Base-by-base conservation (phyloP, 2,797 vertebrate species). In the Capromys pilorides region DNA sequence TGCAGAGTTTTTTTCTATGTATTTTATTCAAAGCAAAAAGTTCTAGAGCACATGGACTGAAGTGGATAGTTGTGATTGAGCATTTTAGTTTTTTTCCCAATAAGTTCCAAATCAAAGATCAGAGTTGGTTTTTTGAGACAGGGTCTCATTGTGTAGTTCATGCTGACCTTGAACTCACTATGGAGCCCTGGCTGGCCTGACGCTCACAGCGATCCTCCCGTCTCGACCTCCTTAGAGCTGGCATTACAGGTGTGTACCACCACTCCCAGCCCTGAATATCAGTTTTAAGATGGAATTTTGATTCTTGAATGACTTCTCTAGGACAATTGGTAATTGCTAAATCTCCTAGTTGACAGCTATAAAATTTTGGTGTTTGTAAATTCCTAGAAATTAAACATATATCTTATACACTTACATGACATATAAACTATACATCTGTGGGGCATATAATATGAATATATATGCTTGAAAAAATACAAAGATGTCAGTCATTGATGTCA, bases 271-370 rank as follows among this genome's bases (percentile, higher is more conserved):
- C 73, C 45, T 75, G 24, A 89, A 89, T 51, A 82, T 94, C 94
- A 86, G 80, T 94, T 75, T 36, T 73, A 33, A 90, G 49, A 82
- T 11, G 66, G 77, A 79, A 54, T 93, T 97, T 90, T 77, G 41
- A 36, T 95, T 94, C 69, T 62, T 71, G 64, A 26, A 73, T 83
- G 69, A 36, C 54, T 91, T 49, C 39, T 51, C 19, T 31, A 69
- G 80, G 59, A 80, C 59, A 79, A 33, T 45, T 54, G 26, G 64
- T 67, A 89, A 89, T 24, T 39, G 13, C 21, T n/a, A 64, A 61
- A 61, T 57, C 59, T 33, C 19, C 57, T 49, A 81, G 36, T 18
- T 28, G 21, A 61, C 41, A 91, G 3, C 45, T 41, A 61, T n/a
- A 39, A 96, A 95, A 90, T 69, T 39, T n/a, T 26, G 28, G 22